phyloP scores from a whole-genome alignment of 2,113 vertebrate genomes.

The Blennius ocellaris region DNA sequence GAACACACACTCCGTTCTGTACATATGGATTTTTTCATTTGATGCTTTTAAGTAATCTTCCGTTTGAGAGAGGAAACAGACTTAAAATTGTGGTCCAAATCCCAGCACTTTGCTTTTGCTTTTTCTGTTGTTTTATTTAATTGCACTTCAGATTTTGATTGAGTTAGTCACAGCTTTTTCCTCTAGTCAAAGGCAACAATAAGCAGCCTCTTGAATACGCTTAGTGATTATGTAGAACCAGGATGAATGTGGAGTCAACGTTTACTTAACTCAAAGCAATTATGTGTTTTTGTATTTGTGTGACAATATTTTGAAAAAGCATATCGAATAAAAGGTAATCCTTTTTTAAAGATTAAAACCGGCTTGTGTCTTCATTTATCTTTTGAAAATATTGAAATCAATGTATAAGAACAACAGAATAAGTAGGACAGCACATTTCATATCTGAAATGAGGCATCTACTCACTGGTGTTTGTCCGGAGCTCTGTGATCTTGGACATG shows the following conservation, averaged over 20 bases:
- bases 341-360: background rate
- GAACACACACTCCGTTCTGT: background rate
- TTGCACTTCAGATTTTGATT: conserved; percentile 12
- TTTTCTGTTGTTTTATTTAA: background rate
- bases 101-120: background rate
- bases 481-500: conserved; percentile 53
- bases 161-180: background rate
- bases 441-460: conserved; percentile 30
- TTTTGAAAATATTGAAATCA: conserved; percentile 8
- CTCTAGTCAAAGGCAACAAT: conserved; percentile 11
- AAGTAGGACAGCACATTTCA: background rate
- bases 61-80: background rate
- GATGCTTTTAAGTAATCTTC: conserved; percentile 1
- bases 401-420: background rate
- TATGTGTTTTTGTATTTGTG: background rate
- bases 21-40: background rate
- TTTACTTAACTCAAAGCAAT: background rate
- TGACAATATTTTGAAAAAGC: background rate
- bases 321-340: background rate
- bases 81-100: background rate
- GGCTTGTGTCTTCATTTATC: background rate
- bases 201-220: background rate
- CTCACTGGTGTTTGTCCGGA: conserved; percentile 56
- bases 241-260: background rate
- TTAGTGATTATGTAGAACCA: background rate